These are phyloP conservation scores for Genyomyrus donnyi DNA, from an alignment of 2,113 vertebrate genomes.

Conservation along the genomic window DNA sequence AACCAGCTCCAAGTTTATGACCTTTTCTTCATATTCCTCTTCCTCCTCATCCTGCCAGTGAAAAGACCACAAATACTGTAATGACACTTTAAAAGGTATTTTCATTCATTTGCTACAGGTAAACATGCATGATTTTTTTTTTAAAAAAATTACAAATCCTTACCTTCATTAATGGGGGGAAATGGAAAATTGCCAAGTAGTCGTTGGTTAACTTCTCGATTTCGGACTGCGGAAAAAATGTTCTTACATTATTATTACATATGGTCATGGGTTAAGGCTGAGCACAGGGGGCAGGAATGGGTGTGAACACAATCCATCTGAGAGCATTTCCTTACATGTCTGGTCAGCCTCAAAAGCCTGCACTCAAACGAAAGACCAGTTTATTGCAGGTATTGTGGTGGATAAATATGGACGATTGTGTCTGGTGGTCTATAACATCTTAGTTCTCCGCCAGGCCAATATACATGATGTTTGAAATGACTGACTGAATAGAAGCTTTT, in stretches of 20 bases:
- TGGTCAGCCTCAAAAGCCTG: background rate
- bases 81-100: background rate
- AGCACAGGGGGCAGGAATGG: background rate
- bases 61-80: constrained; percentile 1
- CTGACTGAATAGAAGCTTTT: background rate
- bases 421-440: background rate
- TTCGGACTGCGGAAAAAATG: constrained; percentile 64
- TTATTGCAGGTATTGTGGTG: background rate
- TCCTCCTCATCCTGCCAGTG: constrained; percentile 66
- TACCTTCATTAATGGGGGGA: constrained; percentile 79
- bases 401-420: background rate
- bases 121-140: background rate
- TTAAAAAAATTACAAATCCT: background rate
- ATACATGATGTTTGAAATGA: background rate
- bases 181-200: constrained; percentile 80
- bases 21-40: constrained; percentile 71
- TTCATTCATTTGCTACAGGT: background rate
- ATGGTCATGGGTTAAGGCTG: background rate
- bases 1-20: constrained; percentile 85
- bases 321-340: background rate
- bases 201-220: constrained; percentile 51
- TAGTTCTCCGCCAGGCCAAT: background rate
- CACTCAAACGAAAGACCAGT: background rate
- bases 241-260: background rate
- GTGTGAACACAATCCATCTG: background rate